A percentile compares a stretch with the other conserved stretches of the same genome.
phyloP scores from a whole-genome alignment of 2,888 invertebrate genomes.

The Drosophila eohydei region DNA sequence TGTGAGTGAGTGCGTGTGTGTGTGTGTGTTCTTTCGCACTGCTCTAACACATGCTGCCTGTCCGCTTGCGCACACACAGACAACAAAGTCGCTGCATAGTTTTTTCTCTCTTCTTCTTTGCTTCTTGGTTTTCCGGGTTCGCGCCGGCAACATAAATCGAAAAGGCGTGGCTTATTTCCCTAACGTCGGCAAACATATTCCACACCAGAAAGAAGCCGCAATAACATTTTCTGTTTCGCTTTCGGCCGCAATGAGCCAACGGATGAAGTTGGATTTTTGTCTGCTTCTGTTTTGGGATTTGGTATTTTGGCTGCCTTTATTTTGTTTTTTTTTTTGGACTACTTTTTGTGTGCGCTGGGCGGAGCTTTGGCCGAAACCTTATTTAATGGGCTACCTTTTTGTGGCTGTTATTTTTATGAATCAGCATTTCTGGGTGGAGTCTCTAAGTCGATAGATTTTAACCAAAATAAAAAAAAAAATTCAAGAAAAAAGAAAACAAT shows the following conservation, averaged over 20 bases:
- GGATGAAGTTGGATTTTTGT: slow-evolving; percentile 44
- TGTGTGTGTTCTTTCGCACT: slow-evolving; percentile 13
- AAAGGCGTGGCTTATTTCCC: slow-evolving; percentile 70
- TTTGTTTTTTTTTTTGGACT: slow-evolving; percentile 47
- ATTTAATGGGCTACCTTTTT: slow-evolving; percentile 52
- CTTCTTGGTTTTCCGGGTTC: slow-evolving; percentile 71
- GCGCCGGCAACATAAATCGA: slow-evolving; percentile 73
- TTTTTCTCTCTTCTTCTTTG: slow-evolving; percentile 32
- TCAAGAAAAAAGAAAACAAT: not conserved
- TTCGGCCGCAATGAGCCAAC: slow-evolving; percentile 44
- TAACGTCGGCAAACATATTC: slow-evolving; percentile 58
- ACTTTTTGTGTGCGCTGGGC: slow-evolving; percentile 56
- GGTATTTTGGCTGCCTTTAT: slow-evolving; percentile 14
- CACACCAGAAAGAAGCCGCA: slow-evolving; percentile 49
- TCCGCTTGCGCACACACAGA: slow-evolving; percentile 40
- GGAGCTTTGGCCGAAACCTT: slow-evolving; percentile 64
- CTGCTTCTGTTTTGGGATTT: slow-evolving; percentile 23
- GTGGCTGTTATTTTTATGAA: slow-evolving; percentile 46
- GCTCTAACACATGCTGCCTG: slow-evolving; percentile 33
- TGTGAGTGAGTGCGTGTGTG: too few species aligned
- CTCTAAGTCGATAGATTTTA: slow-evolving; percentile 19
- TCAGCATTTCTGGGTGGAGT: slow-evolving; percentile 66
- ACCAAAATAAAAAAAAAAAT: slow-evolving; percentile 26
- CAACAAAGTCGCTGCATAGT: slow-evolving; percentile 47
- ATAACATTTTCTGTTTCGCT: slow-evolving; percentile 57